Percentiles rank a stretch among this genome's conserved stretches.
Evolutionary conservation across 2,113 vertebrate species (phyloP).

Genomic region (Sinosuthora webbiana): DNA sequence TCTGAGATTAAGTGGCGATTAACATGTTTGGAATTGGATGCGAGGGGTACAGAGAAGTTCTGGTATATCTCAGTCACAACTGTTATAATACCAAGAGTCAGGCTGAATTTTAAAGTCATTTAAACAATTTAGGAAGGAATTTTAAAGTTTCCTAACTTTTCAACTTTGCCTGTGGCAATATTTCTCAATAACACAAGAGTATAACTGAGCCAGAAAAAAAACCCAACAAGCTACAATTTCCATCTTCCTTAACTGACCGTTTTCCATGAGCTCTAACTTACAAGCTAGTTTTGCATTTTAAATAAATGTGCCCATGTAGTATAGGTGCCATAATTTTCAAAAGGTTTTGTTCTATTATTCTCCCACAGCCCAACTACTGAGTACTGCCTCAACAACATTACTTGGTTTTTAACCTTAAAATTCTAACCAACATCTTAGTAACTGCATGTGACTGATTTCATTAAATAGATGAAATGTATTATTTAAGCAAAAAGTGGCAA

Average conservation of each 20-base stretch:
- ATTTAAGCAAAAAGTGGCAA: neutral
- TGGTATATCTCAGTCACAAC: neutral
- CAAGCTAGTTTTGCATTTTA: neutral
- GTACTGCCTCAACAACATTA: neutral
- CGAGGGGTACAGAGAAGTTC: accelerated
- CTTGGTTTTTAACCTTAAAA: neutral
- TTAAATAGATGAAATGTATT: neutral
- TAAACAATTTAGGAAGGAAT: neutral
- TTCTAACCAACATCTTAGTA: neutral
- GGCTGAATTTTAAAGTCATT: neutral
- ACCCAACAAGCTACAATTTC: neutral
- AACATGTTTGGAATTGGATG: neutral
- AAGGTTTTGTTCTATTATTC: neutral
- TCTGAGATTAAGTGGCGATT: neutral
- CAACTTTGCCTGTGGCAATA: neutral
- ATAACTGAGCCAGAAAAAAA: neutral
- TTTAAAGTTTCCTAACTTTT: neutral
- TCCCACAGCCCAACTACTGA: neutral
- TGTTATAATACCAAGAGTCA: neutral
- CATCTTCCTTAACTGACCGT: neutral
- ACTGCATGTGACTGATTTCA: neutral
- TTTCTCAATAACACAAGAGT: neutral
- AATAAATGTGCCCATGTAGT: neutral
- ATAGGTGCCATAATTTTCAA: neutral
- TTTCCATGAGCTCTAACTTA: neutral